Evolutionary conservation across 2,797 vertebrate species (phyloP).

Genomic region (Alfaro cultratus): DNA sequence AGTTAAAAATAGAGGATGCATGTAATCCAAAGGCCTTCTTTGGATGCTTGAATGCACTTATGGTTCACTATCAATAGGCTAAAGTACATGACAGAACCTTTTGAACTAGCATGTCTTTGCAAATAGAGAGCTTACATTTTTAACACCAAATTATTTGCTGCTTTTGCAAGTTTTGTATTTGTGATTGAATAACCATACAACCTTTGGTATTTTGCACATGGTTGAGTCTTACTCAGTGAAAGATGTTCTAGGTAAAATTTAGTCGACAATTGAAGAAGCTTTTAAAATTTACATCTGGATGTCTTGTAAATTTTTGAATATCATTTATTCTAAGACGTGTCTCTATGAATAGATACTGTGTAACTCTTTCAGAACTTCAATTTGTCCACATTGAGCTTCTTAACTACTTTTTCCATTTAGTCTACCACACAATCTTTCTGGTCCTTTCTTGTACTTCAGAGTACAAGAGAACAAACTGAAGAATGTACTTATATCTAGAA

Average conservation of each 20-base stretch:
- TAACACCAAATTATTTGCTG: too few species aligned
- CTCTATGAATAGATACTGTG: constrained; percentile 45
- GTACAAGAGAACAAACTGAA: constrained; percentile 7
- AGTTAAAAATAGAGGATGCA: not conserved
- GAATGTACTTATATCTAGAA: constrained; percentile 13
- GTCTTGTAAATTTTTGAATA: constrained; percentile 45
- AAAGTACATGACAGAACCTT: not conserved
- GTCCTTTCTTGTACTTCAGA: not conserved
- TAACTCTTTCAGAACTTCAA: constrained; percentile 47
- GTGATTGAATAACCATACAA: not conserved
- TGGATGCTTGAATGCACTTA: not conserved
- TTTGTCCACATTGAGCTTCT: constrained; percentile 57
- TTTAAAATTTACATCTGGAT: constrained; percentile 32
- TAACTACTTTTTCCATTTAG: constrained; percentile 40
- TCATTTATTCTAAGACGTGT: constrained; percentile 37
- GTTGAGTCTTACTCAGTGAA: not conserved
- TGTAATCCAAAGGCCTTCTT: not conserved
- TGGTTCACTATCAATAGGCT: not conserved
- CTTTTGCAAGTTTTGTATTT: not conserved
- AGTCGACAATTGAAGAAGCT: constrained; percentile 27
- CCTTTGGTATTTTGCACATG: not conserved
- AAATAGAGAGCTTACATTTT: not conserved
- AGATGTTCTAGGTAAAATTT: constrained; percentile 8
- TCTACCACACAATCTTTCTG: constrained; percentile 7
- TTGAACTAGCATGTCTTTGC: not conserved